Evolutionary conservation across 2,113 vertebrate genomes (phyloP).

Genomic region (Cercocebus atys): DNA sequence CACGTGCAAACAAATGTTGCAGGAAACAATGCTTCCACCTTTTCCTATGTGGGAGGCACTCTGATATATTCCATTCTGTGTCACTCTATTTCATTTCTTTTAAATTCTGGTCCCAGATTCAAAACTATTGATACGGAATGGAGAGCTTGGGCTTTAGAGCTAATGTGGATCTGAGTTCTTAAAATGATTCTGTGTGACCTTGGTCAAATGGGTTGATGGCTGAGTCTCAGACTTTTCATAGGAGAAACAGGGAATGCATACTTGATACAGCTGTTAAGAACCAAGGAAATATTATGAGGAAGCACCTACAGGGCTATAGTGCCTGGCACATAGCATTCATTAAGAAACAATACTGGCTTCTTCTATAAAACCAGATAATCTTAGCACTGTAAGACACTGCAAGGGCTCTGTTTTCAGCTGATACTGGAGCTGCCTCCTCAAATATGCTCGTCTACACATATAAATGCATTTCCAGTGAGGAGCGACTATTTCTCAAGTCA

Average conservation of each 20-base stretch:
- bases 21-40: neutral
- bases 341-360: neutral
- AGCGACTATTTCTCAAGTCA: neutral
- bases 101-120: neutral
- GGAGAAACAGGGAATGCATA: neutral
- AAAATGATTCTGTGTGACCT: neutral
- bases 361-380: neutral
- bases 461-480: neutral
- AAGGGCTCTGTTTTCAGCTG: neutral
- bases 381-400: neutral
- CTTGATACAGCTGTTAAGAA: neutral
- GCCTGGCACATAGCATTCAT: neutral
- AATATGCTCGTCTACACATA: neutral
- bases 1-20: neutral
- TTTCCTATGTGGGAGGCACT: neutral
- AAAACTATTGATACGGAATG: neutral
- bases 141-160: neutral
- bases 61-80: neutral
- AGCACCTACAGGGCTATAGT: neutral
- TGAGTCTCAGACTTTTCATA: neutral
- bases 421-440: neutral
- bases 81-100: neutral
- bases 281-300: neutral
- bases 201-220: neutral
- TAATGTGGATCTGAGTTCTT: neutral